Evolutionary conservation across 2,888 invertebrate species (phyloP), one percentile per base, ranked within the genome.

Genomic region (Proisotoma minuta): DNA sequence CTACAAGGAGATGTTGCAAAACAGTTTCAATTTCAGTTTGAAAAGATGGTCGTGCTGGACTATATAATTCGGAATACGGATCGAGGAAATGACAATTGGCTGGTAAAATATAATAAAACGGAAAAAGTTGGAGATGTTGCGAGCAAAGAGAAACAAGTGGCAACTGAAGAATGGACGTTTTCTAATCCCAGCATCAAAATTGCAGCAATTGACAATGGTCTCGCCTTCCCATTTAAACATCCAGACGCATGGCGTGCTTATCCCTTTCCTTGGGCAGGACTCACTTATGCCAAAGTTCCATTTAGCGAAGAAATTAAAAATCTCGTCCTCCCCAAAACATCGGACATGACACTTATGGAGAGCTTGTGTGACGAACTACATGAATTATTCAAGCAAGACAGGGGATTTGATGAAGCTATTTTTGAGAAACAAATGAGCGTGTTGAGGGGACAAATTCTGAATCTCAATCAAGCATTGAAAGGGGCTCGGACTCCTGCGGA

Each of bases 161-260:
- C 34, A 8, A 34, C 34, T 15, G 34, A 34, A 10, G 12, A 8
- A 10, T 83, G 48, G 82, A 84, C 1, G 12, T 15, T 26, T 2
- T 49, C 53, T 1, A 77, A 81, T 62, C 85, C 87, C 4, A 88
- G 88, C 72, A 87, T 98, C 29, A 87, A 86, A 71, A 88, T 99
- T 72, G 97, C 98, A 20, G 99, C 99, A 59, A 99, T 99, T 75
- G 91, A 99, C 82, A 99, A 99, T 81, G 99, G 99, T 5, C 81
- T 99, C 70, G 98, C 99, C 34, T 99, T 99, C 80, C 99, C 99
- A 3, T 99, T 95, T 81, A 99, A 99, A 78, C 99, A 99, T 80
- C 99, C 99, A 0, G 98, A 99, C 81, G 96, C 97, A 65, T 99
- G 98, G 98, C 85, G 99, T 72, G 96, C 98, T 28, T 99, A 99